Evolutionary conservation across 2,888 invertebrate genomes (phyloP).

Genomic region (Erebia epiphron): DNA sequence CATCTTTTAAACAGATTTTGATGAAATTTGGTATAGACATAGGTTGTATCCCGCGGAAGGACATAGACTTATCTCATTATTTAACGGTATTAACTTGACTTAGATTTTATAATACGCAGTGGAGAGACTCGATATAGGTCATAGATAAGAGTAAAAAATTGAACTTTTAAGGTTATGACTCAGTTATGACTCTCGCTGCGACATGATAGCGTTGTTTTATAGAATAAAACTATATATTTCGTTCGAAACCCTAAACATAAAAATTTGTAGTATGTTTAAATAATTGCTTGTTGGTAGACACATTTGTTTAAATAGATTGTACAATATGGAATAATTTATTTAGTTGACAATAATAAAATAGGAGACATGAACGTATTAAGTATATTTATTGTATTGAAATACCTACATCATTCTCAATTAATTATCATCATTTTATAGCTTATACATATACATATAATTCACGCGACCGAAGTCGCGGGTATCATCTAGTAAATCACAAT

Average conservation of each 20-base stretch:
- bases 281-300: neutral
- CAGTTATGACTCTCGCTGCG: too few species aligned
- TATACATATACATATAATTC: too few species aligned
- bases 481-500: neutral
- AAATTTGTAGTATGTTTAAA: neutral
- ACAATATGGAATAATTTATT: neutral
- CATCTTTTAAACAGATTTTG: too few species aligned
- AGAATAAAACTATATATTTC: neutral
- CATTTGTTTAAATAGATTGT: conserved; percentile 3
- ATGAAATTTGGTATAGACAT: too few species aligned
- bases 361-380: neutral
- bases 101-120: conserved; percentile 4
- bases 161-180: too few species aligned
- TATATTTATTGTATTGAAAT: neutral
- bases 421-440: too few species aligned
- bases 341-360: neutral
- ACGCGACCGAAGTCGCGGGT: too few species aligned
- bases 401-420: too few species aligned
- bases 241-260: neutral
- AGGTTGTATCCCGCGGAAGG: too few species aligned
- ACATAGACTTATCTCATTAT: too few species aligned
- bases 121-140: neutral
- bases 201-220: neutral
- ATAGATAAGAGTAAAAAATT: neutral
- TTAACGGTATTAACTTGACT: conserved; percentile 7